Conservation (phyloP, 2,888 invertebrate species). For the Eupeodes luniger region DNA sequence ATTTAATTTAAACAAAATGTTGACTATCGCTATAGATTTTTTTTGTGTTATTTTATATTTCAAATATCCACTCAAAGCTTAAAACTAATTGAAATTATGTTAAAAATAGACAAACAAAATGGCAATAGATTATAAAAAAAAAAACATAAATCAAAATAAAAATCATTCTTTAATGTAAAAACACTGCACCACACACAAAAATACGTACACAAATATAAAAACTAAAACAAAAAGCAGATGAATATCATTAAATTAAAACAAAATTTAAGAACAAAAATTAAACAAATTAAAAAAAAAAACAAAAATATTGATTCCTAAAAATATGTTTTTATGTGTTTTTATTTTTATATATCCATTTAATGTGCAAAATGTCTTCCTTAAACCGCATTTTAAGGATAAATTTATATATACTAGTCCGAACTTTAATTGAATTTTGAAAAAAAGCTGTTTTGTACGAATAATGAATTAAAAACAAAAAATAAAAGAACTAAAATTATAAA, state of each 20-base stretch:
- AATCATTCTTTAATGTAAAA: constrained; percentile 50
- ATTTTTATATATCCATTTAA: constrained; percentile 28
- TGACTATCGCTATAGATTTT: constrained; percentile 64
- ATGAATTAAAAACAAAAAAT: neutral
- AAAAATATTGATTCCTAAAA: constrained; percentile 49
- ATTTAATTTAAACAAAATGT: neutral
- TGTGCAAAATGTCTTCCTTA: constrained; percentile 67
- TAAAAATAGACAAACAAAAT: neutral
- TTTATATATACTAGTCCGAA: constrained; percentile 37
- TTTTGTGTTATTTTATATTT: constrained; percentile 33
- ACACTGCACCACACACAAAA: constrained; percentile 39
- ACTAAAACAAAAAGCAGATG: neutral
- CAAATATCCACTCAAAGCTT: neutral
- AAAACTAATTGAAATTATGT: constrained; percentile 4
- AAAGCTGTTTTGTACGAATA: constrained; percentile 15
- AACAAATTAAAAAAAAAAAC: neutral
- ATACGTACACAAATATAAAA: neutral
- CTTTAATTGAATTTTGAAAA: constrained; percentile 26
- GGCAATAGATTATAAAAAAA: neutral
- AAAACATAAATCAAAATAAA: constrained; percentile 22
- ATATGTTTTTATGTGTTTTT: constrained; percentile 14
- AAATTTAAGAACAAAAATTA: neutral
- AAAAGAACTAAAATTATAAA: constrained; percentile 24
- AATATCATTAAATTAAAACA: neutral
- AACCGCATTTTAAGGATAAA: constrained; percentile 56